These are phyloP conservation scores for Diphyllodes magnificus DNA, from an alignment of 2,113 vertebrate genomes.

Conservation along the genomic window DNA sequence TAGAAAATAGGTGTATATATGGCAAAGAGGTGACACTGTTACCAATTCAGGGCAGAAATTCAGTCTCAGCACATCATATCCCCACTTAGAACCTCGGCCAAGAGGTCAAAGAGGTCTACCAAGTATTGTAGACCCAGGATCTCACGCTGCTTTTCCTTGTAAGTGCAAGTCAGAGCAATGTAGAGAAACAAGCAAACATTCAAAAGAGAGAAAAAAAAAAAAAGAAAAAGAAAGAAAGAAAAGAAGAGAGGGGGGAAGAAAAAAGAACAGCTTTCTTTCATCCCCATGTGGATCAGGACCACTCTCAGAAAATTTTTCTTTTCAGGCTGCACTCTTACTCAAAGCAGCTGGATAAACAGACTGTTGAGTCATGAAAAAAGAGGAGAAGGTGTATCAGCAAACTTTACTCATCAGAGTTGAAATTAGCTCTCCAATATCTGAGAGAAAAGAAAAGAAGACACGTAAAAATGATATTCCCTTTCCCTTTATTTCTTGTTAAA, in stretches of 20 bases:
- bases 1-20: not conserved
- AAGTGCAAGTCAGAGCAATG: not conserved
- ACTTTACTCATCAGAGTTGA: not conserved
- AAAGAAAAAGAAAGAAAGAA: accelerated
- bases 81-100: not conserved
- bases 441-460: not conserved
- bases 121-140: not conserved
- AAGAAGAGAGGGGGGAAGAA: accelerated
- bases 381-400: not conserved
- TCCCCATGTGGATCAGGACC: not conserved
- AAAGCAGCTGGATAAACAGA: not conserved
- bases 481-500: not conserved
- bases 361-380: not conserved
- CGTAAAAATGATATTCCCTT: accelerated
- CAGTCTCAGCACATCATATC: not conserved
- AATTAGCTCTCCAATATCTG: not conserved
- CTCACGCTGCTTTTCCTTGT: not conserved
- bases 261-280: not conserved
- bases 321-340: not conserved
- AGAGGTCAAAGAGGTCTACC: not conserved
- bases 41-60: not conserved
- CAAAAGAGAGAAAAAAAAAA: accelerated
- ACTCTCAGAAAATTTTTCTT: not conserved
- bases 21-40: not conserved
- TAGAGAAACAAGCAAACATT: not conserved